Evolutionary conservation across 2,113 vertebrate genomes (phyloP), one percentile per base, ranked within the genome.

Genomic region (Azemiops feae): DNA sequence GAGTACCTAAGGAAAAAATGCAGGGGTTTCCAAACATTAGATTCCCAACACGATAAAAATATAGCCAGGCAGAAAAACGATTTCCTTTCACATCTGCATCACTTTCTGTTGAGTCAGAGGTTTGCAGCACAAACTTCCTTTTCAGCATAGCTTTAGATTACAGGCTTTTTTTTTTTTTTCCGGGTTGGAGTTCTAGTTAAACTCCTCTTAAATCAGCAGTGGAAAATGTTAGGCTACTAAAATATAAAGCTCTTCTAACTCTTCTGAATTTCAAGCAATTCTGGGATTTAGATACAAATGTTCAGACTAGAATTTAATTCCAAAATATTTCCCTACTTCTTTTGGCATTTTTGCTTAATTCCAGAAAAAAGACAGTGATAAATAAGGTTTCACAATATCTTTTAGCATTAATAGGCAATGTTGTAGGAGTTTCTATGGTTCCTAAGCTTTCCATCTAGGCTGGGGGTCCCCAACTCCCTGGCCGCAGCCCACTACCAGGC

Each of bases 11-110:
- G 96, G 95, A 27, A 85, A 57, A 58, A 58, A 85, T 60, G 30
- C 94, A 86, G 96, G 94, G 92, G 95, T 97, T 97, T 97, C 96
- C 96, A 96, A 97, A 97, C 95, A 95, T 97, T 95, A 97, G 95
- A 95, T 96, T 94, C 92, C 97, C 95, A 96, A 94, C 96, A 97
- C 96, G 93, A 92, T 94, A 93, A 96, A 97, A 97, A 97, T 9
- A 94, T 96, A 97, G 94, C 94, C 96, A 95, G 81, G 39, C 88
- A 85, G 69, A 81, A 81, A 81, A 95, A 97, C 96, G 95, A 95
- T 97, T 97, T 97, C 96, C 95, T 97, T 97, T 97, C 96, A 95
- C 92, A 96, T 95, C 94, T 96, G 88, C 95, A 94, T 96, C 95
- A 93, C 43, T 97, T 97, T 94, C 88, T 95, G 97, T 96, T 97